These are phyloP conservation scores for Spatula clypeata DNA, from an alignment of 2,797 vertebrate genomes.

Conservation along the genomic window DNA sequence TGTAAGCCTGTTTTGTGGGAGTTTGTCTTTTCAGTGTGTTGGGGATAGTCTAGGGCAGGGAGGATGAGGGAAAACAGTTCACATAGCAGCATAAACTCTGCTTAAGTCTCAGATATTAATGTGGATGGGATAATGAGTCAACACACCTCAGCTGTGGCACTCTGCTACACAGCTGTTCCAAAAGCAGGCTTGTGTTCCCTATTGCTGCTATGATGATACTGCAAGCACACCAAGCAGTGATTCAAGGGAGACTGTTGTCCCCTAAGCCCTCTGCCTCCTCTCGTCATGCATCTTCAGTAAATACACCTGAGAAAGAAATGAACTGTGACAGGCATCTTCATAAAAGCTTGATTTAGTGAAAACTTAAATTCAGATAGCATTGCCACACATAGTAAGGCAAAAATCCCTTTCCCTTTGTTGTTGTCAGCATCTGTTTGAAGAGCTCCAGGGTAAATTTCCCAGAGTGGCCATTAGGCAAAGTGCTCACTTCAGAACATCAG, in stretches of 20 bases:
- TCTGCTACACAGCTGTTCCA: background rate
- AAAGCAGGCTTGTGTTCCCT: background rate
- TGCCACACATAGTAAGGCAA: background rate
- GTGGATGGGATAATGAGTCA: background rate
- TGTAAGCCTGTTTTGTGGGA: accelerated
- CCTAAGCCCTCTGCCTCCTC: background rate
- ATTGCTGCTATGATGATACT: accelerated
- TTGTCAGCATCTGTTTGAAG: background rate
- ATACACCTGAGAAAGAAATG: background rate
- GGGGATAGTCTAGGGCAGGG: accelerated
- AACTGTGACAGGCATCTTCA: background rate
- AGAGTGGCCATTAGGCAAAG: background rate
- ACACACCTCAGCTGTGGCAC: background rate
- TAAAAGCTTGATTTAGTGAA: background rate
- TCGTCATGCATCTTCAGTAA: background rate
- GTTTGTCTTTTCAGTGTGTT: accelerated
- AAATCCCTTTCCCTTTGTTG: background rate
- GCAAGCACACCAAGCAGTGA: accelerated
- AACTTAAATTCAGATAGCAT: background rate
- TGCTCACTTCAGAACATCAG: background rate
- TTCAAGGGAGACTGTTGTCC: accelerated
- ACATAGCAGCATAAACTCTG: background rate
- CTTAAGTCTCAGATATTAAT: background rate
- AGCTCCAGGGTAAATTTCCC: background rate
- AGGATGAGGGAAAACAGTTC: accelerated